Conservation (phyloP, 2,113 vertebrate genomes). For the Galeopterus variegatus region DNA sequence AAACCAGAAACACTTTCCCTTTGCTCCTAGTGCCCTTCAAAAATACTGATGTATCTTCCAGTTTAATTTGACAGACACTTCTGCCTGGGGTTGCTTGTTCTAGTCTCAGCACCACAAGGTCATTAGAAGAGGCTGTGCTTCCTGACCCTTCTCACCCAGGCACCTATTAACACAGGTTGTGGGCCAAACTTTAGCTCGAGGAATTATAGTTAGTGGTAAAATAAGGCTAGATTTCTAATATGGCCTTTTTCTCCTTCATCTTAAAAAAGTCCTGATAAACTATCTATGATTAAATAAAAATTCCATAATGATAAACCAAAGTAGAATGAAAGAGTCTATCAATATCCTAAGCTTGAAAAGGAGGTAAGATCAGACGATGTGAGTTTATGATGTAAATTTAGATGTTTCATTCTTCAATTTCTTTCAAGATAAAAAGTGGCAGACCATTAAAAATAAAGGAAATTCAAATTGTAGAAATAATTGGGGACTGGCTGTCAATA, state of each 20-base stretch:
- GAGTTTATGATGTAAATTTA: neutral
- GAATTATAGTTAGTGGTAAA: neutral
- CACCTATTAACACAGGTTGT: neutral
- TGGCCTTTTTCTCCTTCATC: rapidly evolving
- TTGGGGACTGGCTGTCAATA: neutral
- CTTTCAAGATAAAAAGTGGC: neutral
- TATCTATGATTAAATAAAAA: neutral
- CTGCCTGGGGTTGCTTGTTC: conserved; percentile 16
- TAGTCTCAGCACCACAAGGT: neutral
- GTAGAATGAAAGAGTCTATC: neutral
- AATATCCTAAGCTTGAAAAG: neutral
- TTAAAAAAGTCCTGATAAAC: neutral
- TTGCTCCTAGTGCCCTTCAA: conserved; percentile 65
- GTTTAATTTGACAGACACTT: conserved; percentile 65
- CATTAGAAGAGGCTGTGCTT: neutral
- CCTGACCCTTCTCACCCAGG: neutral
- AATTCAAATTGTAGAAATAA: neutral
- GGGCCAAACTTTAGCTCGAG: rapidly evolving
- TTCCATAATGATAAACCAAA: neutral
- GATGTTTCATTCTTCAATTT: neutral
- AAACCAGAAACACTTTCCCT: conserved; percentile 50
- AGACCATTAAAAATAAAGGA: neutral
- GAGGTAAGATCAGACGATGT: rapidly evolving
- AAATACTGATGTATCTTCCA: conserved; percentile 53
- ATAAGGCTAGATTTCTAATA: rapidly evolving